These are phyloP conservation scores for Dioctria rufipes DNA, from an alignment of 2,888 invertebrate genomes.

Conservation along the genomic window DNA sequence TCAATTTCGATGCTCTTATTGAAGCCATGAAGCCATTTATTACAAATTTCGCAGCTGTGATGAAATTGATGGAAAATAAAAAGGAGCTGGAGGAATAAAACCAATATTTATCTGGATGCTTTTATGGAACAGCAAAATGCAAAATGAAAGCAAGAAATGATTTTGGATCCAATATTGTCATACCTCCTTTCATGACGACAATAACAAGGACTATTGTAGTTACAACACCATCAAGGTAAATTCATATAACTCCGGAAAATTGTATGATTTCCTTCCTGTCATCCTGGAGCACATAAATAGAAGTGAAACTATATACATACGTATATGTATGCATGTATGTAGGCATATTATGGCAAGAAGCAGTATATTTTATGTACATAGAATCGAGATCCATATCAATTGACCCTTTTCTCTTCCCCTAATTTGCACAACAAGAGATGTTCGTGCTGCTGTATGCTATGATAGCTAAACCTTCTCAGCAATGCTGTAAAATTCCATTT, in stretches of 20 bases:
- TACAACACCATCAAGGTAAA: background rate
- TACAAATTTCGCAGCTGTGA: background rate
- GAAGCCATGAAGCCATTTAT: background rate
- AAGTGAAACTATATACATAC: constrained; percentile 8
- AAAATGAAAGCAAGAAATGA: background rate
- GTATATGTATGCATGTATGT: no score
- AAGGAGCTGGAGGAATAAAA: background rate
- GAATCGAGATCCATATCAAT: constrained; percentile 13
- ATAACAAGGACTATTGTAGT: background rate
- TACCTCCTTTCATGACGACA: background rate
- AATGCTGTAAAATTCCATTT: constrained; percentile 27
- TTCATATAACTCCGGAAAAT: constrained; percentile 22
- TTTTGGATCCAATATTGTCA: constrained; percentile 1
- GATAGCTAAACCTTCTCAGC: constrained; percentile 9
- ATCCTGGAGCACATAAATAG: background rate
- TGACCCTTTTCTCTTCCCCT: constrained; percentile 33
- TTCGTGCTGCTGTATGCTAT: background rate
- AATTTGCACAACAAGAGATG: constrained; percentile 3
- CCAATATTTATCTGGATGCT: background rate
- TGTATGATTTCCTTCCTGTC: constrained; percentile 24
- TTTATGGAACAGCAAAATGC: background rate
- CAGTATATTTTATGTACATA: background rate
- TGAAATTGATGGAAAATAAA: background rate
- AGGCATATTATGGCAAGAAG: background rate
- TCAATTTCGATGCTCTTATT: no score